Evolutionary conservation across 2,888 invertebrate species (phyloP).

Genomic region (Smittia aterrima): DNA sequence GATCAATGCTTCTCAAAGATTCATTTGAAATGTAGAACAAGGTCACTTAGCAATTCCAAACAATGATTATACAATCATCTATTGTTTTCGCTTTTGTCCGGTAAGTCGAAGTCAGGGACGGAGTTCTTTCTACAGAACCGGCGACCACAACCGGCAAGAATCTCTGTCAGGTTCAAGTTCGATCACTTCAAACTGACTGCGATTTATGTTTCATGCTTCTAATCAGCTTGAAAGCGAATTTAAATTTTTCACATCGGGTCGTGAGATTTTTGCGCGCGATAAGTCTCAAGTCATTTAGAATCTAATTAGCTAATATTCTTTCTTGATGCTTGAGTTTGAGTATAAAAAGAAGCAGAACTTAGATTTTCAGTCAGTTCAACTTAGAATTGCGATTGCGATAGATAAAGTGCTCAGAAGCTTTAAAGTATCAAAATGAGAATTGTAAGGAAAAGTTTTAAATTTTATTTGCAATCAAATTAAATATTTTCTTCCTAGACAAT

Average conservation of each 20-base stretch:
- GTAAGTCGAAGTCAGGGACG: too few species aligned
- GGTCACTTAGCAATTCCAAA: too few species aligned
- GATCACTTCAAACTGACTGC: too few species aligned
- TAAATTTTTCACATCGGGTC: constrained; percentile 31
- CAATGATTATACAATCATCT: too few species aligned
- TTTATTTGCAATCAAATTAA: background rate
- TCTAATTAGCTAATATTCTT: constrained; percentile 27
- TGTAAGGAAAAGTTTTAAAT: background rate
- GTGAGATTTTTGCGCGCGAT: constrained; percentile 21
- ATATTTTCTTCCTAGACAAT: constrained; percentile 13
- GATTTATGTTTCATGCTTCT: too few species aligned
- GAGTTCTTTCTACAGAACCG: too few species aligned
- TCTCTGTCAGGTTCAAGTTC: too few species aligned
- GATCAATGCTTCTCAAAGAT: too few species aligned
- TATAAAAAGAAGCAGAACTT: background rate
- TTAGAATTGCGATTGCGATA: background rate
- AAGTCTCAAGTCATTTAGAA: constrained; percentile 1
- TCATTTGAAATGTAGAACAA: too few species aligned
- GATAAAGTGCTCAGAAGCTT: constrained; percentile 20
- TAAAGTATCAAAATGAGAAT: constrained; percentile 18
- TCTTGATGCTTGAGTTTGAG: background rate
- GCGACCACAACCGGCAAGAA: too few species aligned
- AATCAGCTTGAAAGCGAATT: too few species aligned
- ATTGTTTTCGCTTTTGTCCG: too few species aligned
- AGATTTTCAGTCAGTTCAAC: constrained; percentile 9